Conservation (phyloP, 2,113 vertebrate species). For the Campylorhamphus procurvoides region DNA sequence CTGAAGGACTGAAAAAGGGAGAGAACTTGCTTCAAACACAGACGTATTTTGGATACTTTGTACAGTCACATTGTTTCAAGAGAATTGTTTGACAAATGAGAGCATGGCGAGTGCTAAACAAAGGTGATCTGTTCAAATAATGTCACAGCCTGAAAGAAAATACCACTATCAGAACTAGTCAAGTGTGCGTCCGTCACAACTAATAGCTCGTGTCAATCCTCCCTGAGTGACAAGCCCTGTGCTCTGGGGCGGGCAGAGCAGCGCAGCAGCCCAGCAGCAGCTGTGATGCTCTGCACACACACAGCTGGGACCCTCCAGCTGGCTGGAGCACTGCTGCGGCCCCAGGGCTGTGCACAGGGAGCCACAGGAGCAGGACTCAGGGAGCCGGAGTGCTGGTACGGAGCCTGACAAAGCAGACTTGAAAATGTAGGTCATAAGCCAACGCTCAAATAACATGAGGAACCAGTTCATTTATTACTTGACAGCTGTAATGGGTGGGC, state of each 20-base stretch:
- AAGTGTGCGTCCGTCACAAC: not conserved
- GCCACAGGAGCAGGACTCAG: not conserved
- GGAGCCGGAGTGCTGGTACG: fast-evolving
- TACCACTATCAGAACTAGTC: not conserved
- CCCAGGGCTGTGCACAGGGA: not conserved
- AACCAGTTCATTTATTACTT: not conserved
- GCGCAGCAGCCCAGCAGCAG: not conserved
- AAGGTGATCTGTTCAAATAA: slow-evolving; percentile 50
- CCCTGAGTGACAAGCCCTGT: not conserved
- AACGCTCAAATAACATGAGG: not conserved
- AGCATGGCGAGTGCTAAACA: not conserved
- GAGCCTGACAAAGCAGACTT: not conserved
- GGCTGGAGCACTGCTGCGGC: not conserved
- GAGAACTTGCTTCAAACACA: not conserved
- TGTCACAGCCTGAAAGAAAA: slow-evolving; percentile 26
- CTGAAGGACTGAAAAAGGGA: not conserved
- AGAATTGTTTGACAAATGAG: slow-evolving; percentile 28
- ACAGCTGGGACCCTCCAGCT: slow-evolving; percentile 54
- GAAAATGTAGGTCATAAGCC: not conserved
- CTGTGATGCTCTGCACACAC: not conserved
- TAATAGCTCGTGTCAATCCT: slow-evolving; percentile 24
- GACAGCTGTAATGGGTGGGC: not conserved
- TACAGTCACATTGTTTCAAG: not conserved
- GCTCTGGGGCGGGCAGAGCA: not conserved
- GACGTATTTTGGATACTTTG: not conserved